phyloP scores from a whole-genome alignment of 2,113 vertebrate genomes.

The Nymphicus hollandicus region DNA sequence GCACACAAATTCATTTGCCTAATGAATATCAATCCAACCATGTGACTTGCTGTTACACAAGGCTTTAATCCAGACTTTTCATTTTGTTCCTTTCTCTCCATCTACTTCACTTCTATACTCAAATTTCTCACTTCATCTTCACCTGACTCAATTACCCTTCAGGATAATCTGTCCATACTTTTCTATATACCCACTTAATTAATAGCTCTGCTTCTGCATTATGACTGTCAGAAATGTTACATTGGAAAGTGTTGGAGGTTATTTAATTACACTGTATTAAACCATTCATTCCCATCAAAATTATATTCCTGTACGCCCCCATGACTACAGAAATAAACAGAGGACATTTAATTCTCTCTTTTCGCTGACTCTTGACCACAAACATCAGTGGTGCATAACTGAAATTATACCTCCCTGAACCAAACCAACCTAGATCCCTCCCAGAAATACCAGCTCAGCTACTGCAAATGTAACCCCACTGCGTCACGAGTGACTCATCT shows the following conservation, averaged over 20 bases:
- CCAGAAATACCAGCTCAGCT: background rate
- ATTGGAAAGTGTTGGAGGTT: background rate
- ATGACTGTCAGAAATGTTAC: slow-evolving; percentile 41
- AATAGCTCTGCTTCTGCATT: slow-evolving; percentile 33
- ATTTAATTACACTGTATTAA: slow-evolving; percentile 71
- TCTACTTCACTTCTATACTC: slow-evolving; percentile 13
- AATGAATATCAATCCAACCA: slow-evolving; percentile 6
- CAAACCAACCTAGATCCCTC: background rate
- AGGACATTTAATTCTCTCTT: slow-evolving; percentile 1
- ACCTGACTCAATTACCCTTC: slow-evolving; percentile 62
- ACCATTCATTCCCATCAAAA: slow-evolving; percentile 42
- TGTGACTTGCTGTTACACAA: background rate
- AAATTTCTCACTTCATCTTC: slow-evolving; percentile 62
- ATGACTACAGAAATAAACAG: background rate
- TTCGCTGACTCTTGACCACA: background rate
- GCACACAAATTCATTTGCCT: background rate
- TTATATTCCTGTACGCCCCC: slow-evolving; percentile 34
- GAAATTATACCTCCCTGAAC: background rate
- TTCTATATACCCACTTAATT: slow-evolving; percentile 53
- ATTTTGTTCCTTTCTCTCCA: slow-evolving; percentile 19
- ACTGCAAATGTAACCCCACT: background rate
- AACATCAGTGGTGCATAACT: background rate
- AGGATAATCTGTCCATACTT: slow-evolving; percentile 56
- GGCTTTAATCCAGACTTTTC: background rate
- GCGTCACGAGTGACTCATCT: rapidly evolving